Conservation (phyloP, 1,140 invertebrate genomes). For the Papilio machaon region DNA sequence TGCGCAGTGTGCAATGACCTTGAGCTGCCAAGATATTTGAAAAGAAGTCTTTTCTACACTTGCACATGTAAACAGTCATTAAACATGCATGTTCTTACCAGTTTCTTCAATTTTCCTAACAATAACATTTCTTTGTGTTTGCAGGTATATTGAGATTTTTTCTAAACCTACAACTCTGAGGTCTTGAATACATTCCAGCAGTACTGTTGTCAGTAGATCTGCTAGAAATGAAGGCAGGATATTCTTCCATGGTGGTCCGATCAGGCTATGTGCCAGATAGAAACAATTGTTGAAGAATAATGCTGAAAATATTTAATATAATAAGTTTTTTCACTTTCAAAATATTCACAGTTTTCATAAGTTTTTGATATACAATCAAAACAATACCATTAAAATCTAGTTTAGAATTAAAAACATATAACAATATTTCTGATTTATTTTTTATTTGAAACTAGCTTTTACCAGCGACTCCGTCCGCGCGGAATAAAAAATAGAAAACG, state of each 20-base stretch:
- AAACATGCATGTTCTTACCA: slow-evolving; percentile 51
- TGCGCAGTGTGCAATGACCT: too few relatives aligned
- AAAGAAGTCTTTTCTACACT: neutral
- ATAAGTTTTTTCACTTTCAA: too few relatives aligned
- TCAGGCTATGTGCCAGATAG: slow-evolving; percentile 75
- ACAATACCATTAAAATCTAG: too few relatives aligned
- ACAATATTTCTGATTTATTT: too few relatives aligned
- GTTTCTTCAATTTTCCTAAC: slow-evolving; percentile 61
- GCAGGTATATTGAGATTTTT: slow-evolving; percentile 74
- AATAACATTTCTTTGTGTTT: slow-evolving; percentile 68
- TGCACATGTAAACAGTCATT: neutral
- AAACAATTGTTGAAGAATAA: slow-evolving; percentile 81
- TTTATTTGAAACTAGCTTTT: too few relatives aligned
- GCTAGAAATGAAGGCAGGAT: slow-evolving; percentile 58
- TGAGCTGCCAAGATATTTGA: too few relatives aligned
- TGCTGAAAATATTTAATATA: slow-evolving; percentile 58
- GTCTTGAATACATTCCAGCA: slow-evolving; percentile 74
- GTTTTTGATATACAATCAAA: too few relatives aligned
- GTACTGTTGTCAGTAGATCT: slow-evolving; percentile 58
- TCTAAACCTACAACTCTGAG: slow-evolving; percentile 71
- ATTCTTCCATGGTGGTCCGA: slow-evolving; percentile 76
- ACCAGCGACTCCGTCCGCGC: too few relatives aligned
- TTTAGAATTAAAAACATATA: too few relatives aligned
- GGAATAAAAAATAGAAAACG: too few relatives aligned
- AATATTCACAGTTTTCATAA: too few relatives aligned